Conservation (phyloP, 2,888 invertebrate species). For the Junonia oenone region DNA sequence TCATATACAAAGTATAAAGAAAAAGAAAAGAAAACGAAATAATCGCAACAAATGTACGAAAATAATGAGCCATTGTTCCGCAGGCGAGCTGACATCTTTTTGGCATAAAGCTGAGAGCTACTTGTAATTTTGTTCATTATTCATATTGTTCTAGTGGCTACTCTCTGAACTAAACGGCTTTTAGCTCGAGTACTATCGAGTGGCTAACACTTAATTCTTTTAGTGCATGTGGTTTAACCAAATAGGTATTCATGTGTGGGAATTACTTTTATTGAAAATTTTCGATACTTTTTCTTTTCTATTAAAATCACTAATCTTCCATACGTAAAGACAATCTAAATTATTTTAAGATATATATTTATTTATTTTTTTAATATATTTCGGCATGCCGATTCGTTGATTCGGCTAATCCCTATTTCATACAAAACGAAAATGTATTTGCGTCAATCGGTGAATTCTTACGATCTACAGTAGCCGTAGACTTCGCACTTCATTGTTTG, state of each 20-base stretch:
- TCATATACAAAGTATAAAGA: conserved; percentile 40
- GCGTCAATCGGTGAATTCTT: conserved; percentile 35
- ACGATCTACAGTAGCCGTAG: conserved; percentile 39
- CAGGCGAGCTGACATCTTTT: conserved; percentile 62
- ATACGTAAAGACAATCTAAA: not conserved
- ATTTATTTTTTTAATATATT: no score
- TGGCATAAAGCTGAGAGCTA: conserved; percentile 55
- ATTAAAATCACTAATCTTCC: not conserved
- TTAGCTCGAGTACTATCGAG: conserved; percentile 46
- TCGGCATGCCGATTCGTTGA: not conserved
- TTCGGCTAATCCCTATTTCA: not conserved
- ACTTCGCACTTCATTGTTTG: conserved; percentile 39
- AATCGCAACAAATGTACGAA: conserved; percentile 70
- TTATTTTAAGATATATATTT: no score
- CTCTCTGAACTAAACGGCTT: conserved; percentile 49
- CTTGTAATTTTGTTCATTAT: conserved; percentile 58
- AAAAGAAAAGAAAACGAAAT: conserved; percentile 58
- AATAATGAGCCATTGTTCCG: conserved; percentile 58
- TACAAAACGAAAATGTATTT: conserved; percentile 27
- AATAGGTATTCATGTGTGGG: conserved; percentile 28
- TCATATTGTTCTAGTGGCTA: conserved; percentile 57
- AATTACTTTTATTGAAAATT: conserved; percentile 18
- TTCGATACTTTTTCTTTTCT: not conserved
- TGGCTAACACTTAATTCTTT: conserved; percentile 47
- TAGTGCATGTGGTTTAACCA: conserved; percentile 36